A percentile compares a stretch with the other conserved stretches of the same genome.
Evolutionary conservation across 2,113 vertebrate genomes (phyloP).

Genomic region (Apaloderma vittatum): DNA sequence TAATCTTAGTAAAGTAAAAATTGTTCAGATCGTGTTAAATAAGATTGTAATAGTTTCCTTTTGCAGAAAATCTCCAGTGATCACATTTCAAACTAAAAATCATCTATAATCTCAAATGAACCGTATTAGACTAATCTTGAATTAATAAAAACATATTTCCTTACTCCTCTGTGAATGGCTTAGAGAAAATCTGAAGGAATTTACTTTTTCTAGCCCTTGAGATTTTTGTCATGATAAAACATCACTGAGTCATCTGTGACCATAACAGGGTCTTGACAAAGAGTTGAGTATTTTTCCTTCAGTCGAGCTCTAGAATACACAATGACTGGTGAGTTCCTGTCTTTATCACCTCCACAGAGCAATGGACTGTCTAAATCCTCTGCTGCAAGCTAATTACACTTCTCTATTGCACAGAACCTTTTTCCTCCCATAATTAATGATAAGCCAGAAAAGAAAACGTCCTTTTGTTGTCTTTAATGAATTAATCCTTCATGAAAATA

Average conservation of each 20-base stretch:
- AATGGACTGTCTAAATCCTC: not conserved
- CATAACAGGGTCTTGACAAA: not conserved
- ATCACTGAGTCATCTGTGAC: not conserved
- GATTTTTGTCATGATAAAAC: not conserved
- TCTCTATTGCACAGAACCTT: conserved; percentile 1
- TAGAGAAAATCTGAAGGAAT: not conserved
- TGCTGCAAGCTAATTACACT: not conserved
- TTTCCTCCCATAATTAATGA: conserved; percentile 66
- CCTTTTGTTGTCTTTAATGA: conserved; percentile 64
- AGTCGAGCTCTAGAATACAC: conserved; percentile 2
- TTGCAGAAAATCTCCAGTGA: not conserved
- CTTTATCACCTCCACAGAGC: not conserved
- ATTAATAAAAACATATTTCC: not conserved
- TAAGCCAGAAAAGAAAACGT: conserved; percentile 42
- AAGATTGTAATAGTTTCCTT: not conserved
- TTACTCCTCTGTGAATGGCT: not conserved
- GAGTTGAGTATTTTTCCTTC: not conserved
- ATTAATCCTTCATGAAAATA: conserved; percentile 68
- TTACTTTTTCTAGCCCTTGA: not conserved
- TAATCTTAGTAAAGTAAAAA: not conserved
- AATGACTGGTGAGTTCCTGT: not conserved
- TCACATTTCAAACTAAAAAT: not conserved
- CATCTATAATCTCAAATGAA: not conserved
- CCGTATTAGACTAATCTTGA: not conserved
- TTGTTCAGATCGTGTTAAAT: not conserved